Evolutionary conservation across 2,113 vertebrate genomes (phyloP), one percentile per base, ranked within the genome.

Genomic region (Rhabdomys dilectus): DNA sequence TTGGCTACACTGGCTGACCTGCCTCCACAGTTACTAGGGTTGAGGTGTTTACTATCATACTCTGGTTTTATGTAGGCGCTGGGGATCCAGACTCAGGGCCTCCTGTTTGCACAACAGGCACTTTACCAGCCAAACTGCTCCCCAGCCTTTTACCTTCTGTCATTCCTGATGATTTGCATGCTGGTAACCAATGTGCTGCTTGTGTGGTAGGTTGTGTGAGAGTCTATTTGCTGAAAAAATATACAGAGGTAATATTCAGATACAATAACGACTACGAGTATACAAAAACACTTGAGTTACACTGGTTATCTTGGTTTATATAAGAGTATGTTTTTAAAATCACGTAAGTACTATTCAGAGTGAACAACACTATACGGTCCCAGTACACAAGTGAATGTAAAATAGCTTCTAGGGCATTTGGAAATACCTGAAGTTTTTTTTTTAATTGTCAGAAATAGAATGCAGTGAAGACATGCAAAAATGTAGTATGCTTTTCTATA

Each of bases 151-250:
- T 64, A 31, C 19, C 39, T 39, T 72, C 19, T 45, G 15, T 70
- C 39, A 4, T 76, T 45, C n/a, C 31, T 64, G 58, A 36, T n/a
- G 16, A 34, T 51, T 91, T 84, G 53, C 39, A 34, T 77, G 26
- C 26, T 66, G 60, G 48, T 82, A 88, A 42, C 34, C 24, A 11
- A 45, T 81, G 17, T 42, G 15, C 34, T 34, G 48, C 5, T 58
- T 77, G 1, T 66, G 81, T 75, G 31, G 56, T 60, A 42, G 64
- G 48, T 39, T 56, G 26, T 94, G n/a, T 76, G 56, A 88, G 78
- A 82, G 1, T 76, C 51, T 93, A 0, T 84, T 81, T 81, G 24
- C 93, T 96, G 68, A 84, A 95, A 95, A 81, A 95, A 94, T 34
- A 48, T 42, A 72, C 75, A 58, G 19, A 70, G 73, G 62, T 93